phyloP scores from a whole-genome alignment of 2,113 vertebrate species.

The Fukomys damarensis region DNA sequence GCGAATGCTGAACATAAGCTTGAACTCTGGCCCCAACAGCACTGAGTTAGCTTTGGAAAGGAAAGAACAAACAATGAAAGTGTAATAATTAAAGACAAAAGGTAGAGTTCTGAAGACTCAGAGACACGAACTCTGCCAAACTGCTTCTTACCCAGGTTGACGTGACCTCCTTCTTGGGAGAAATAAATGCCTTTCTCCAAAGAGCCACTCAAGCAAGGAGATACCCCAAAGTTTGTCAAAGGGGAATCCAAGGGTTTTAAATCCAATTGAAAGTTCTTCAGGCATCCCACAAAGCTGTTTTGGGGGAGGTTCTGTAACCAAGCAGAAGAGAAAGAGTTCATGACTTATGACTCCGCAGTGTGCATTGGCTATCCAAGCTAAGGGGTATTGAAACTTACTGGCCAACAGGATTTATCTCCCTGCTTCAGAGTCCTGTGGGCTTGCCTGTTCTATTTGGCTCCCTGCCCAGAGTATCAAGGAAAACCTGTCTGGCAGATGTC shows the following conservation, averaged over 20 bases:
- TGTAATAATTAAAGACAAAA: background rate
- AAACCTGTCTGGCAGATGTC: background rate
- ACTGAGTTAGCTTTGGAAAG: slow-evolving; percentile 73
- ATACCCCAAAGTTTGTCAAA: slow-evolving; percentile 85
- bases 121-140: background rate
- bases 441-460: background rate
- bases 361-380: background rate
- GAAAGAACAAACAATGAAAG: slow-evolving; percentile 27
- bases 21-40: slow-evolving; percentile 88
- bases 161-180: slow-evolving; percentile 90
- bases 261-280: slow-evolving; percentile 93
- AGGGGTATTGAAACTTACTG: background rate
- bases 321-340: slow-evolving; percentile 10
- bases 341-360: background rate
- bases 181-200: slow-evolving; percentile 92
- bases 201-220: slow-evolving; percentile 90
- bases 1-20: slow-evolving; percentile 90
- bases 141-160: slow-evolving; percentile 89
- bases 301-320: slow-evolving; percentile 89
- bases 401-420: background rate
- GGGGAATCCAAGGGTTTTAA: slow-evolving; percentile 85
- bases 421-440: background rate
- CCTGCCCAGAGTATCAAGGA: background rate
- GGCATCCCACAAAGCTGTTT: slow-evolving; percentile 92
- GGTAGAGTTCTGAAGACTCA: slow-evolving; percentile 1